Conservation (phyloP, 2,797 vertebrate species). For the Microhierax caerulescens region DNA sequence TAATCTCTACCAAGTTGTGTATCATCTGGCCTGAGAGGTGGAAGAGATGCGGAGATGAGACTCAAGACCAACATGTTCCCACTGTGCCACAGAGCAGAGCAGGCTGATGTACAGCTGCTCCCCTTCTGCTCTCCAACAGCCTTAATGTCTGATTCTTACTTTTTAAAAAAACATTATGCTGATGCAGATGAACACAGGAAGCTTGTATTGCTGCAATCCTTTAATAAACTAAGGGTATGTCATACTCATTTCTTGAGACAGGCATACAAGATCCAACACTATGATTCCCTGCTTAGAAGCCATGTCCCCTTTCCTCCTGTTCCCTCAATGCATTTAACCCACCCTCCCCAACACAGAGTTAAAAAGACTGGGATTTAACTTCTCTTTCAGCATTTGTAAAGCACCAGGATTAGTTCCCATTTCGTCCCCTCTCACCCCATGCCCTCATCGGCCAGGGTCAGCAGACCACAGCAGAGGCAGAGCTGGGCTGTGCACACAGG, state of each 20-base stretch:
- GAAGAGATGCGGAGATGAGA: neutral
- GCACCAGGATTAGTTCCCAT: neutral
- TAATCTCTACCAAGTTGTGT: neutral
- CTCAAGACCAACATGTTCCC: neutral
- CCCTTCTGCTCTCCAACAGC: neutral
- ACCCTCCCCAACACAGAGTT: neutral
- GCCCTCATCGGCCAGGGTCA: neutral
- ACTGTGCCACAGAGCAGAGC: neutral
- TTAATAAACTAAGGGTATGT: neutral
- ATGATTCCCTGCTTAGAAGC: neutral
- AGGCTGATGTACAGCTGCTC: neutral
- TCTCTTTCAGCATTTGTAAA: neutral
- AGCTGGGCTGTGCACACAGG: neutral
- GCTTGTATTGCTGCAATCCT: neutral
- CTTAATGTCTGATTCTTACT: neutral
- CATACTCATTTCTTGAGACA: neutral
- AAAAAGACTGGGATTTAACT: neutral
- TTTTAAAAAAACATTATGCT: neutral
- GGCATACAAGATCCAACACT: fast-evolving
- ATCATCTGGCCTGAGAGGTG: neutral
- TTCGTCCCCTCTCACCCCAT: neutral
- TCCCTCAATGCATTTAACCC: neutral
- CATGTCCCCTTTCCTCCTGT: neutral
- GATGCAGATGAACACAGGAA: neutral
- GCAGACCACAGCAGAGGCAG: neutral